Base-by-base conservation (phyloP, 1,140 invertebrate species). In the Neodiprion pinetum region DNA sequence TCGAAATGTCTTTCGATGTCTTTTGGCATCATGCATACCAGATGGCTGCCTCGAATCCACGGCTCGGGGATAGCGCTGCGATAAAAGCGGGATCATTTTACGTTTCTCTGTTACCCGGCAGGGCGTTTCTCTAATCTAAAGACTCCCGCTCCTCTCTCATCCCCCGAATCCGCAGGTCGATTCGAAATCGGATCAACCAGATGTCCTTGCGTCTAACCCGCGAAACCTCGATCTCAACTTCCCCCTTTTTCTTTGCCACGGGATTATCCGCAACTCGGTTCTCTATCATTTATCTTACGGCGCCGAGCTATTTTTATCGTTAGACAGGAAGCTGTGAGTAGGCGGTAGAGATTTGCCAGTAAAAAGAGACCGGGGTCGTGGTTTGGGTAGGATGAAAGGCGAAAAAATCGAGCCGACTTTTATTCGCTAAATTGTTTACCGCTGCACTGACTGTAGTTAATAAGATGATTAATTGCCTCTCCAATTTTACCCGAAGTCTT, bases 11-110 rank as follows among this genome's bases (percentile, higher is more conserved):
- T 61, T 61, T 61, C 53, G 53, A 61, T 61, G 53, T 61, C 53
- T 61, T 61, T 61, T 17, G 53, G n/a, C 53, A 61, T 61, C 53
- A 14, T 61, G 53, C 53, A 61, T 61, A 61, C 53, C 53, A 61
- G 53, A 61, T 61, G 11, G 11, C 53, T 61, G 11, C 11, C 53
- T 17, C 53, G 11, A 61, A 12, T 17, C 53, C 53, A 17, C 53
- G 53, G 53, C 0, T 14, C n/a, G n/a, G 8, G n/a, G 53, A 61
- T 61, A 12, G 53, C 11, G 53, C 11, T 61, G 53, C 11, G 53
- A 61, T 61, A 12, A 17, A 61, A 61, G n/a, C 28, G 53, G n/a
- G 53, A 61, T 61, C 53, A 61, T 61, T 61, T 61, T 5, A 12
- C 53, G 53, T 61, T 61, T 17, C n/a, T 5, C 53, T 9, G 53